phyloP scores from a whole-genome alignment of 2,113 vertebrate species.

The Indri indri region DNA sequence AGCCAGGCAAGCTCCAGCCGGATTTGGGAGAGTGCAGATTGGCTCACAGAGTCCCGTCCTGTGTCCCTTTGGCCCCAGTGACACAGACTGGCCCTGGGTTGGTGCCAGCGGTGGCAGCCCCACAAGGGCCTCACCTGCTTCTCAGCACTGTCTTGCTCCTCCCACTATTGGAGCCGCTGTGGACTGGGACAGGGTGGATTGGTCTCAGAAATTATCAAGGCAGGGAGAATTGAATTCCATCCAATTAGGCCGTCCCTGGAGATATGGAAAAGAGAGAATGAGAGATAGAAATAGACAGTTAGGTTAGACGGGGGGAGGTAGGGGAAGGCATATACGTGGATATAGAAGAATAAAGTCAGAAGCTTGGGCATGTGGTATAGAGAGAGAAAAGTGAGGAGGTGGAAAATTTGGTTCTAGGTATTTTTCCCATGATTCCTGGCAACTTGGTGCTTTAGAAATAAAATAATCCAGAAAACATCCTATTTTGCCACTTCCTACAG shows the following conservation, averaged over 20 bases:
- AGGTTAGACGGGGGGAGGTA: not conserved
- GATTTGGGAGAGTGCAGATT: not conserved
- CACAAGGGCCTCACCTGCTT: not conserved
- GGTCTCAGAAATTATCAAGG: not conserved
- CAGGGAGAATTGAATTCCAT: not conserved
- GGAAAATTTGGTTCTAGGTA: not conserved
- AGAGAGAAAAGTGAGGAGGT: not conserved
- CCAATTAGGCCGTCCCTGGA: not conserved
- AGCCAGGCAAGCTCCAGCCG: not conserved
- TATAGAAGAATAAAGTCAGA: not conserved
- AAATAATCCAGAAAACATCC: conserved; percentile 7
- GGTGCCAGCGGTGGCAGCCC: not conserved
- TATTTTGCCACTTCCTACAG: not conserved
- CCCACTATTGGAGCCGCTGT: rapidly evolving
- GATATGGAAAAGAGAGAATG: not conserved
- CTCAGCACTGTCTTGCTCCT: not conserved
- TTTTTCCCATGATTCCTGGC: conserved; percentile 13
- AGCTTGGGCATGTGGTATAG: not conserved
- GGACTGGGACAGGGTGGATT: not conserved
- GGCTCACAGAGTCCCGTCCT: not conserved
- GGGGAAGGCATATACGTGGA: not conserved
- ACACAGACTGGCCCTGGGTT: not conserved
- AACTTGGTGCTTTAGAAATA: conserved; percentile 27
- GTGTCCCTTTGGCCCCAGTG: not conserved
- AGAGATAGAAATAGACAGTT: not conserved